A percentile compares a stretch with the other conserved stretches of the same genome.
These are phyloP conservation scores for Megaustenia siamemsis DNA, from an alignment of 2,888 invertebrate species.

Conservation along the genomic window DNA sequence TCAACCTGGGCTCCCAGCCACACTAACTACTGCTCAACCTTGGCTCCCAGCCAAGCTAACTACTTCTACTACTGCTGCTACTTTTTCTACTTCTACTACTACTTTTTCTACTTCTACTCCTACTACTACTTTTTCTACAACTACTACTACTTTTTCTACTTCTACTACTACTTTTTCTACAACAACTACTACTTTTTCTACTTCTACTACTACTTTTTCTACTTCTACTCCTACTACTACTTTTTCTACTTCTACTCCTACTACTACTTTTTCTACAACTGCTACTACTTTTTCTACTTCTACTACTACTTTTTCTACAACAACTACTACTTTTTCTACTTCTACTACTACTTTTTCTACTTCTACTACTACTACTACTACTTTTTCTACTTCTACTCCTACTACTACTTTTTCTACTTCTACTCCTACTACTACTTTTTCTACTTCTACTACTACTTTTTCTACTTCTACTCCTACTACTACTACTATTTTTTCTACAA, in stretches of 20 bases:
- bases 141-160: background rate
- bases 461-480: background rate
- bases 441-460: background rate
- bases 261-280: background rate
- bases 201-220: background rate
- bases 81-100: slow-evolving; percentile 9
- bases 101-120: background rate
- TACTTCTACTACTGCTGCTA: slow-evolving; percentile 13
- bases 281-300: background rate
- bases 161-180: no score
- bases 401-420: background rate
- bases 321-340: background rate
- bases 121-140: background rate
- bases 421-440: background rate
- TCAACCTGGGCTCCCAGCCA: no score
- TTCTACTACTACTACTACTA: background rate
- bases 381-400: background rate
- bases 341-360: background rate
- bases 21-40: no score
- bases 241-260: background rate
- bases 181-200: background rate
- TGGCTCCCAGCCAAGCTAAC: no score
- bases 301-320: background rate
- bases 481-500: no score
- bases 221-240: no score